A percentile compares a stretch with the other conserved stretches of the same genome.
These are phyloP conservation scores for Donacobius atricapilla DNA, from an alignment of 2,113 vertebrate genomes.

Conservation along the genomic window DNA sequence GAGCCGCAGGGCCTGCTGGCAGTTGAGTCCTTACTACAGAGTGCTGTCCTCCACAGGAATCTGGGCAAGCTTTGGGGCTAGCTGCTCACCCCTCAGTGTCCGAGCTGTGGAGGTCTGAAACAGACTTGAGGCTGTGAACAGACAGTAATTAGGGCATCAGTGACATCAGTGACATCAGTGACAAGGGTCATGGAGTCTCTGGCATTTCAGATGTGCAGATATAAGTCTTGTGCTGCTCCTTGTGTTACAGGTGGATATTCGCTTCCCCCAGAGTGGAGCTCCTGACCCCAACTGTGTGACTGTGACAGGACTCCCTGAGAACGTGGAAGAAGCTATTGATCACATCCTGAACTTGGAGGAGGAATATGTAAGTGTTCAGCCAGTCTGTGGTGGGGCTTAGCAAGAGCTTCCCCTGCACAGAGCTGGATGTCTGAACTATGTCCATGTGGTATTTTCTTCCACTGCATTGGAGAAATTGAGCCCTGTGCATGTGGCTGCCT, in stretches of 20 bases:
- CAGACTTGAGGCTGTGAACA: not conserved
- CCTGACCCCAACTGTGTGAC: constrained; percentile 92
- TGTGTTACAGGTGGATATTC: constrained; percentile 88
- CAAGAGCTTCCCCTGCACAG: not conserved
- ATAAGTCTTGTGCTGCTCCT: not conserved
- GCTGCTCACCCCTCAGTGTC: too few species aligned
- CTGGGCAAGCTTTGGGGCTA: not conserved
- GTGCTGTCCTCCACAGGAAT: not conserved
- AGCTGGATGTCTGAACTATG: not conserved
- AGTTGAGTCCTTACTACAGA: not conserved
- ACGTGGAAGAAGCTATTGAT: constrained; percentile 96
- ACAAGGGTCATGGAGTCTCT: accelerated
- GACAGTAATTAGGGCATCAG: not conserved
- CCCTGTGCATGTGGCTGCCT: not conserved
- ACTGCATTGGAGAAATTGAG: accelerated
- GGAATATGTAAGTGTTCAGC: constrained; percentile 85
- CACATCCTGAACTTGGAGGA: constrained; percentile 97
- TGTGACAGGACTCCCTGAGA: constrained; percentile 92
- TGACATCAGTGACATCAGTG: not conserved
- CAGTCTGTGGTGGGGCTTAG: not conserved
- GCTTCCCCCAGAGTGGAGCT: constrained; percentile 93
- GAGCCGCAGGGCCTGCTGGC: not conserved
- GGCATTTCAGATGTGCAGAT: not conserved
- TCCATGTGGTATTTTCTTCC: not conserved
- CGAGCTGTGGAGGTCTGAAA: not conserved